Conservation (phyloP, 2,797 vertebrate genomes). For the Gallirallus australis region DNA sequence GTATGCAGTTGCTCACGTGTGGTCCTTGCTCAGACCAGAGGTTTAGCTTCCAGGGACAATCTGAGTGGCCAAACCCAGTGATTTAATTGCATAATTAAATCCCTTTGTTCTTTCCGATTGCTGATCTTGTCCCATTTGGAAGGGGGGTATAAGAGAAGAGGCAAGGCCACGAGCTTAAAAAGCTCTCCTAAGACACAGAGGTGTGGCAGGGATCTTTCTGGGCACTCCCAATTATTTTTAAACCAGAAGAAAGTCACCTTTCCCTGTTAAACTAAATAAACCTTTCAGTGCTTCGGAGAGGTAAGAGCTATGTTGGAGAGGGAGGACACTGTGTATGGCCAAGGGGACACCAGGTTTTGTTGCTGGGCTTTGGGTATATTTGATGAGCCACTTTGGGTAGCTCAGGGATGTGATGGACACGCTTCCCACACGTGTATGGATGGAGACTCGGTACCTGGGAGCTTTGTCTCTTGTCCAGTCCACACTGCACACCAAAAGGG, state of each 20-base stretch:
- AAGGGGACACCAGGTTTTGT: not conserved
- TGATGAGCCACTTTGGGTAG: not conserved
- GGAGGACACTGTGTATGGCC: not conserved
- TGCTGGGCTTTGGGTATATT: not conserved
- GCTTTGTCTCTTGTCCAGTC: not conserved
- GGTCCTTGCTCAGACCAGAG: not conserved
- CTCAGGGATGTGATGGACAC: not conserved
- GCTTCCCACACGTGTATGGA: not conserved
- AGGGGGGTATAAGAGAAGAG: not conserved
- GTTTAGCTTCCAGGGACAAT: not conserved
- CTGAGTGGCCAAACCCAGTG: not conserved
- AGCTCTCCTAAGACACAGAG: not conserved
- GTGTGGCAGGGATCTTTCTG: not conserved
- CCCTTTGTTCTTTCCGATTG: not conserved
- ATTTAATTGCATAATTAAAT: not conserved
- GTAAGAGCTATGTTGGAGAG: not conserved
- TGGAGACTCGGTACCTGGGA: not conserved
- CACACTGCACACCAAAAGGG: rapidly evolving
- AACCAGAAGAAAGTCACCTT: not conserved
- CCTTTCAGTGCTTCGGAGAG: rapidly evolving
- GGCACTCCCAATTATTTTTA: not conserved
- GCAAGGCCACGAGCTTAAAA: not conserved
- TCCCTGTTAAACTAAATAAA: not conserved
- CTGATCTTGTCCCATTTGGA: not conserved
- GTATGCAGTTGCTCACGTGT: not conserved